A percentile compares a stretch with the other conserved stretches of the same genome.
Evolutionary conservation across 1,140 invertebrate genomes (phyloP).

Genomic region (Drosophila ironensis): DNA sequence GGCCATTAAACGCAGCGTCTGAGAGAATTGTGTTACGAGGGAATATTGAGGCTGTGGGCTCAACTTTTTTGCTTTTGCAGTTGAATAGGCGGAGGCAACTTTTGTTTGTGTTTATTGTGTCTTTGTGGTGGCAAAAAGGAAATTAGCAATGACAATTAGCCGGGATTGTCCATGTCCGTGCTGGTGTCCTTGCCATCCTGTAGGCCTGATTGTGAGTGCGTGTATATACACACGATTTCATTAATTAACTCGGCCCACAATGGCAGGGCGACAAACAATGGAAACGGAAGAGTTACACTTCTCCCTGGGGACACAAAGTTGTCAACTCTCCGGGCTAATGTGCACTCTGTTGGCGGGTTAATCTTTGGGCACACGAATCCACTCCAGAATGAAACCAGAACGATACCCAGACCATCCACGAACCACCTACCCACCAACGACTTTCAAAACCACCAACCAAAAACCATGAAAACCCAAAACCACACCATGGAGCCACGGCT

Average conservation of each 20-base stretch:
- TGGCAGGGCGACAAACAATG: conserved; percentile 11
- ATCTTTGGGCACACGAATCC: conserved; percentile 21
- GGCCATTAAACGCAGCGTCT: conserved; percentile 4
- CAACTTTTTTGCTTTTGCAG: conserved; percentile 33
- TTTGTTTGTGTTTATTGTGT: conserved; percentile 42
- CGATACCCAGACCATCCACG: no score
- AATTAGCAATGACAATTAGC: conserved; percentile 58
- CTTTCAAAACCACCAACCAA: background rate
- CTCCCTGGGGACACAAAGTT: conserved; percentile 12
- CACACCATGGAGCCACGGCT: conserved; percentile 4
- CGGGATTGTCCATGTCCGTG: conserved; percentile 45
- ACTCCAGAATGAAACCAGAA: conserved; percentile 19
- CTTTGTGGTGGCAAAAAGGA: conserved; percentile 46
- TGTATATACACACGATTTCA: conserved; percentile 22
- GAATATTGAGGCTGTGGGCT: conserved; percentile 19
- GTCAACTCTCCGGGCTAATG: conserved; percentile 35
- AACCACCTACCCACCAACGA: background rate
- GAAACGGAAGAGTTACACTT: conserved; percentile 17
- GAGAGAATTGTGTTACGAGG: background rate
- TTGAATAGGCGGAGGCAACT: conserved; percentile 23
- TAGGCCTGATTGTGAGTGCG: conserved; percentile 7
- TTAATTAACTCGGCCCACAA: conserved; percentile 35
- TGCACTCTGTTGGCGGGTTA: conserved; percentile 9
- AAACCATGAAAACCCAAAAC: conserved; percentile 7
- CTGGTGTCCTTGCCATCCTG: conserved; percentile 1